These are phyloP conservation scores for Phrynosoma blainvillii DNA, from an alignment of 2,113 vertebrate species.

Conservation along the genomic window DNA sequence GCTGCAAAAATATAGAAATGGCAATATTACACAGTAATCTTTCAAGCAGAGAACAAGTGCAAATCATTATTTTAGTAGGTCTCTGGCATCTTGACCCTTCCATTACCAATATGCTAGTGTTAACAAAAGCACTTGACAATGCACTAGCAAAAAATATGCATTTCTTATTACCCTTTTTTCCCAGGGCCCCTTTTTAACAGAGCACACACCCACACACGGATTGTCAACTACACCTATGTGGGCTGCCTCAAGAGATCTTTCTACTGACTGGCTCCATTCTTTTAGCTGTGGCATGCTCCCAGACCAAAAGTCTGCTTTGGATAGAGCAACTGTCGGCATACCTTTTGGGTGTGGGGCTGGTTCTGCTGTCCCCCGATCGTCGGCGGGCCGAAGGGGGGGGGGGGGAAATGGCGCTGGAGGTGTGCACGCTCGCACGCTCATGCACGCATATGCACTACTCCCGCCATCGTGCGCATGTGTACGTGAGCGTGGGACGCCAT, in stretches of 20 bases:
- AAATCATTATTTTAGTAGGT: neutral
- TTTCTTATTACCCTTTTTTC: neutral
- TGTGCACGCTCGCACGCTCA: too few species aligned
- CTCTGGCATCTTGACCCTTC: neutral
- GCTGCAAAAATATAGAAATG: constrained; percentile 51
- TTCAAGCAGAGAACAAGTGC: neutral
- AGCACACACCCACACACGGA: neutral
- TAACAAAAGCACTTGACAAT: neutral
- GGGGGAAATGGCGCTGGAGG: too few species aligned
- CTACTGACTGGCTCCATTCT: neutral
- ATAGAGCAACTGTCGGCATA: too few species aligned
- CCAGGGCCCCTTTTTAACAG: neutral
- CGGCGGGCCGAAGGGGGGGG: too few species aligned
- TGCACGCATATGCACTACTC: too few species aligned
- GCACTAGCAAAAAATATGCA: neutral
- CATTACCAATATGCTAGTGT: neutral
- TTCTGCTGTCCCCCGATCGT: too few species aligned
- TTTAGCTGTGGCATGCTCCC: neutral
- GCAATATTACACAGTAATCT: neutral
- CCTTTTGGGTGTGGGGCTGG: too few species aligned
- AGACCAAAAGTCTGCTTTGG: neutral
- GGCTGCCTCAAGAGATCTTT: neutral
- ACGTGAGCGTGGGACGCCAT: too few species aligned
- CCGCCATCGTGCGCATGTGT: too few species aligned
- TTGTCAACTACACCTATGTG: neutral